phyloP scores from a whole-genome alignment of 2,797 vertebrate genomes.

The Parauchenoglanis ngamensis region DNA sequence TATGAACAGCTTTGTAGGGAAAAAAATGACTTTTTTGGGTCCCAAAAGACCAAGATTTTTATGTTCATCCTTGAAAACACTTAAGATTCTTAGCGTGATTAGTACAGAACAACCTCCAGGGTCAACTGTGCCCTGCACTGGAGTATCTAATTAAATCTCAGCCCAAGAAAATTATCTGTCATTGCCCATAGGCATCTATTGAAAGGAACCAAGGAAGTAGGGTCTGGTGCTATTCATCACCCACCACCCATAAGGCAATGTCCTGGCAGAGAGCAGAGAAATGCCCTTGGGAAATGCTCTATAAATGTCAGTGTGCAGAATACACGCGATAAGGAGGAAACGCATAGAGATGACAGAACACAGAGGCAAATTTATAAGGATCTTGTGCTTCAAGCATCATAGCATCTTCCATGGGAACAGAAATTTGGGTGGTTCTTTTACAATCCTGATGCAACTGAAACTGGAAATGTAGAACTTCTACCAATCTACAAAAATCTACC shows the following conservation, averaged over 20 bases:
- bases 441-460: slow-evolving; percentile 23
- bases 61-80: slow-evolving; percentile 58
- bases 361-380: slow-evolving; percentile 35
- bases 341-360: slow-evolving; percentile 43
- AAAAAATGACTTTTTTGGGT: background rate
- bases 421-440: slow-evolving; percentile 54
- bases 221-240: slow-evolving; percentile 49
- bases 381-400: slow-evolving; percentile 22
- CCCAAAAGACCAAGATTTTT: slow-evolving; percentile 18
- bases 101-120: slow-evolving; percentile 50
- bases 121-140: slow-evolving; percentile 67
- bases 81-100: slow-evolving; percentile 55
- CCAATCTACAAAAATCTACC: background rate
- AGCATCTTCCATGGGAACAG: slow-evolving; percentile 61
- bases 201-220: slow-evolving; percentile 54
- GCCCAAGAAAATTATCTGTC: slow-evolving; percentile 68
- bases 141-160: slow-evolving; percentile 72
- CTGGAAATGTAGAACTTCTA: background rate
- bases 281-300: slow-evolving; percentile 42
- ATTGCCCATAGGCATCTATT: slow-evolving; percentile 61
- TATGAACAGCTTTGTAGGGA: background rate
- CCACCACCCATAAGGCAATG: slow-evolving; percentile 55
- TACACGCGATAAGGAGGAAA: slow-evolving; percentile 45
- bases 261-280: slow-evolving; percentile 22
- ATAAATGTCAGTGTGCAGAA: slow-evolving; percentile 64